Base-by-base conservation (phyloP, 2,797 vertebrate genomes). In the Esox lucius region DNA sequence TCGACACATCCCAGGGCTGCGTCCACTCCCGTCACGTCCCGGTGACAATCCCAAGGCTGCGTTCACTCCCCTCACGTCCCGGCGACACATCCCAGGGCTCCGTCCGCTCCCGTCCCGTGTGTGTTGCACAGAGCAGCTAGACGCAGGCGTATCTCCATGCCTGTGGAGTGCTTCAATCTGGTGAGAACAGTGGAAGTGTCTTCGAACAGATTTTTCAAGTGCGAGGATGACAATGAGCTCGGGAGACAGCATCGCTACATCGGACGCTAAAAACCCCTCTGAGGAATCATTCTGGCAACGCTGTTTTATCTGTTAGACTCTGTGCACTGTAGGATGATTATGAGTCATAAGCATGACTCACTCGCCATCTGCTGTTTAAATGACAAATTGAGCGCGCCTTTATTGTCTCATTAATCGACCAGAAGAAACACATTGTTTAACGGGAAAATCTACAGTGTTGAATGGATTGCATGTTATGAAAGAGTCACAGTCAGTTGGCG, bases 181-280 rank as follows among this genome's bases (percentile, higher is more conserved):
- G 28, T 73, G 76, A 75, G 71, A 46, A 11, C 7, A 13, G 72
- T 17, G 19, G 26, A 17, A 69, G 68, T 75, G 13, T 71, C 59
- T 73, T 31, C 49, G 26, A 75, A 74, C 72, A 76, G 48, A 80
- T 84, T 79, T 81, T 74, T 75, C 68, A 75, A 66, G 69, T 68
- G 71, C 39, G 56, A 74, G 13, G 65, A 70, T 66, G 35, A 66
- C 59, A 68, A 62, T 78, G 13, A 51, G 42, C 49, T 49, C 64
- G 15, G 13, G 26, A 2, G 62, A 71, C 56, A 61, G 75, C 68
- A 51, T 19, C 7, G 9, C 56, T 59, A 22, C 56, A 22, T 59
- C 22, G n/a, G 9, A 59, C n/a, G 22, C 56, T 12, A 59, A 59
- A 24, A 59, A 24, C n/a, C 17, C 39, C 42, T 48, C 26, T 16